Conservation (phyloP, 2,797 vertebrate genomes). For the Acestrorhynchus altus region DNA sequence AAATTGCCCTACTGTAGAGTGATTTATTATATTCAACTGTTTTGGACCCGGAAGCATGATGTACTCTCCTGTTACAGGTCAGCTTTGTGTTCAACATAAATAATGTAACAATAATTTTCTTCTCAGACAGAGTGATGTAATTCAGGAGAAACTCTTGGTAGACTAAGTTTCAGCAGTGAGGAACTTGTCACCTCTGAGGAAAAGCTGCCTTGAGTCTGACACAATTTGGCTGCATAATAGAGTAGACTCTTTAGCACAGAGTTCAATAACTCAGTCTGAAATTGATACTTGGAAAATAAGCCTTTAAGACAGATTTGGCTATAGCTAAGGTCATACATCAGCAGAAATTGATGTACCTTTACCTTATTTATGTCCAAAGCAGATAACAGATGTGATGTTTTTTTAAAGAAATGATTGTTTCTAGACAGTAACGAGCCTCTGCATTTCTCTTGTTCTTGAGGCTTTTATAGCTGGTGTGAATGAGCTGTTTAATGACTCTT, state of each 20-base stretch:
- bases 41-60: background rate
- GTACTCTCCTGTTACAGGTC: background rate
- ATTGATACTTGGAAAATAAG: background rate
- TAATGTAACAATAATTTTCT: background rate
- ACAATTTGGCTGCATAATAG: background rate
- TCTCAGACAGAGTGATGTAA: slow-evolving; percentile 18
- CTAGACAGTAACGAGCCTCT: background rate
- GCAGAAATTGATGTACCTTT: background rate
- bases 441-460: background rate
- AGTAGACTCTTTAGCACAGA: slow-evolving; percentile 12
- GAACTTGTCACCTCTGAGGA: background rate
- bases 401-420: slow-evolving; percentile 10
- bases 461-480: slow-evolving; percentile 3
- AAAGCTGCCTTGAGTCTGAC: background rate
- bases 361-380: slow-evolving; percentile 22
- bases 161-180: background rate
- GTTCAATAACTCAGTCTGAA: background rate
- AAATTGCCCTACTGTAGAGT: background rate
- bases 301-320: slow-evolving; percentile 11
- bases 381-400: background rate
- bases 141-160: slow-evolving; percentile 11
- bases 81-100: background rate
- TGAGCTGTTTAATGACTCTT: slow-evolving; percentile 21
- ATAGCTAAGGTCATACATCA: background rate
- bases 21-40: background rate